Conservation (phyloP, 2,888 invertebrate genomes). For the Euclidia mi region DNA sequence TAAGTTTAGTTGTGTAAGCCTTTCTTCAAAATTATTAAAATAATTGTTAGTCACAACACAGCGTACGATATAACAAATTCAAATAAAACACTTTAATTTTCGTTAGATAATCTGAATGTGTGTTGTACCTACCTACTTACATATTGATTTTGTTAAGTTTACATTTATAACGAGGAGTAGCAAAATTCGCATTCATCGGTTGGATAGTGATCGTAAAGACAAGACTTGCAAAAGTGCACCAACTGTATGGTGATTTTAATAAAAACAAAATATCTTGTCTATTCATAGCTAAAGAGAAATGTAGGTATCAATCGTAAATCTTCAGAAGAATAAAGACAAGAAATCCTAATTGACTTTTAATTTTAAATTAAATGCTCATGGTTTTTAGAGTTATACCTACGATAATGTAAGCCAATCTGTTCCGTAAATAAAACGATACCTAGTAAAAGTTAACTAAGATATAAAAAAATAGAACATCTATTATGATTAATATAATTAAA, state of each 20-base stretch:
- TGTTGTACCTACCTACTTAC: background rate
- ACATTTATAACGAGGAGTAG: too few species aligned
- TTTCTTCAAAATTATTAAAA: slow-evolving; percentile 7
- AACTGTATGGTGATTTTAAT: too few species aligned
- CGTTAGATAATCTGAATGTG: slow-evolving; percentile 4
- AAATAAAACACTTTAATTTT: background rate
- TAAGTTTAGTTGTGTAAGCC: slow-evolving; percentile 1
- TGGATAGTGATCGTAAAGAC: too few species aligned
- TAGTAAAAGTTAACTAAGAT: background rate
- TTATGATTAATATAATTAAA: background rate
- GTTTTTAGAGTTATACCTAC: slow-evolving; percentile 1
- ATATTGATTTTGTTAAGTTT: too few species aligned
- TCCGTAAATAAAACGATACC: background rate
- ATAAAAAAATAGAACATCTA: background rate
- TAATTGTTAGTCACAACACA: slow-evolving; percentile 8
- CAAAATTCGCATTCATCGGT: too few species aligned
- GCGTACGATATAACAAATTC: background rate
- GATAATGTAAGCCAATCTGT: background rate
- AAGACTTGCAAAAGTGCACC: too few species aligned
- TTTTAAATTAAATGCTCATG: slow-evolving; percentile 1
- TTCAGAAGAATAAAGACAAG: too few species aligned
- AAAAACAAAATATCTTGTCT: too few species aligned
- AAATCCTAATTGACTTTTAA: background rate
- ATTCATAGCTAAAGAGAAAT: too few species aligned
- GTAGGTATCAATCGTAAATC: background rate